A percentile compares a stretch with the other conserved stretches of the same genome.
phyloP scores from a whole-genome alignment of 2,888 invertebrate genomes.

The Ormyrus nitidulus region DNA sequence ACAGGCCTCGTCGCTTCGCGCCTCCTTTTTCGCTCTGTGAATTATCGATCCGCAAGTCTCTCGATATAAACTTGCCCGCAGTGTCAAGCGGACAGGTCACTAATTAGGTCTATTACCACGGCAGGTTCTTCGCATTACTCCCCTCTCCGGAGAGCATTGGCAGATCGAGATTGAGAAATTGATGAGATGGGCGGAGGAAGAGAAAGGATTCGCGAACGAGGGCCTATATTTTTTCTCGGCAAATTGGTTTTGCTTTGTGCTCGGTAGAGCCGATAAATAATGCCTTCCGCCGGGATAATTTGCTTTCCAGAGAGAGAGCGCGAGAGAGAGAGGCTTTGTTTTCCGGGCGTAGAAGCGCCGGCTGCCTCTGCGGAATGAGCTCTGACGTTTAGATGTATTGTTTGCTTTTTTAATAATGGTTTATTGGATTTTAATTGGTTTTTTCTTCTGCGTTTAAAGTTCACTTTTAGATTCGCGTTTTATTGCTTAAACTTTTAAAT shows the following conservation, averaged over 20 bases:
- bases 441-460: too few species aligned
- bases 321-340: background rate
- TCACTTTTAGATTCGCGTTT: too few species aligned
- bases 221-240: background rate
- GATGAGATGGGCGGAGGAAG: constrained; percentile 28
- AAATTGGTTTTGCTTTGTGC: constrained; percentile 34
- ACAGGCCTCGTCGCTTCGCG: constrained; percentile 26
- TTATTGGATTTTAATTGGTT: background rate
- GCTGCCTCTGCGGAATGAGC: background rate
- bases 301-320: background rate
- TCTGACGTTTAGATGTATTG: background rate
- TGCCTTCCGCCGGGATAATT: constrained; percentile 15
- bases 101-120: constrained; percentile 49
- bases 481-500: too few species aligned
- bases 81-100: constrained; percentile 43
- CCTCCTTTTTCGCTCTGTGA: background rate
- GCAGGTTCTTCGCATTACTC: background rate
- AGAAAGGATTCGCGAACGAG: constrained; percentile 5
- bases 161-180: constrained; percentile 52
- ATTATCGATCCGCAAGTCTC: constrained; percentile 31
- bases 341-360: background rate
- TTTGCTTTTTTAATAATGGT: background rate
- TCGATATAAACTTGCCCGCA: background rate
- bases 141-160: too few species aligned
- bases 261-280: constrained; percentile 22